Evolutionary conservation across 2,797 vertebrate genomes (phyloP).

Genomic region (Cottoperca gobio): DNA sequence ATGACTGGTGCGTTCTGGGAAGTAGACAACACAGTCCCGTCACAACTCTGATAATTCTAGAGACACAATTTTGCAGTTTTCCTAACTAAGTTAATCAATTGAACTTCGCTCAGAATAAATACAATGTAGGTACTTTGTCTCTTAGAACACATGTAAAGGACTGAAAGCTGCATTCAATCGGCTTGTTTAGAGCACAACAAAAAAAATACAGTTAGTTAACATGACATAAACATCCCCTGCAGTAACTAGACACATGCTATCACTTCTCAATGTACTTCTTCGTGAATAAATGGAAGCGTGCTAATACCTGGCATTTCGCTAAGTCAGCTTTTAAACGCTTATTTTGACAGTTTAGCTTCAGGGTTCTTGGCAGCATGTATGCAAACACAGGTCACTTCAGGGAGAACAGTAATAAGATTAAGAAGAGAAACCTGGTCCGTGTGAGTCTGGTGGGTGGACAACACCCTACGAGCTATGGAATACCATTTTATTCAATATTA

Average conservation of each 20-base stretch:
- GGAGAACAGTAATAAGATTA: slow-evolving; percentile 9
- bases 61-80: not conserved
- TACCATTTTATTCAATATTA: too few relatives aligned
- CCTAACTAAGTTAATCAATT: not conserved
- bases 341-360: not conserved
- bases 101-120: not conserved
- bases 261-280: slow-evolving; percentile 22
- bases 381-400: not conserved
- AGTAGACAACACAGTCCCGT: not conserved
- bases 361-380: not conserved
- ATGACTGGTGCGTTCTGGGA: slow-evolving; percentile 75
- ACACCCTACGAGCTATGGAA: slow-evolving; percentile 36
- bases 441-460: slow-evolving; percentile 9
- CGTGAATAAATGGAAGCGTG: too few relatives aligned
- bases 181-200: not conserved
- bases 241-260: slow-evolving; percentile 18
- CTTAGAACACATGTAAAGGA: not conserved
- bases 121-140: not conserved
- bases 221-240: slow-evolving; percentile 32
- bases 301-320: slow-evolving; percentile 5
- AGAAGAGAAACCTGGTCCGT: slow-evolving; percentile 20
- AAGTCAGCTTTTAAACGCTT: not conserved
- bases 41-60: not conserved
- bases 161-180: not conserved
- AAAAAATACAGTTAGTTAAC: slow-evolving; percentile 26